phyloP scores from a whole-genome alignment of 1,140 invertebrate species.

The Pseudomyrmex sp. region DNA sequence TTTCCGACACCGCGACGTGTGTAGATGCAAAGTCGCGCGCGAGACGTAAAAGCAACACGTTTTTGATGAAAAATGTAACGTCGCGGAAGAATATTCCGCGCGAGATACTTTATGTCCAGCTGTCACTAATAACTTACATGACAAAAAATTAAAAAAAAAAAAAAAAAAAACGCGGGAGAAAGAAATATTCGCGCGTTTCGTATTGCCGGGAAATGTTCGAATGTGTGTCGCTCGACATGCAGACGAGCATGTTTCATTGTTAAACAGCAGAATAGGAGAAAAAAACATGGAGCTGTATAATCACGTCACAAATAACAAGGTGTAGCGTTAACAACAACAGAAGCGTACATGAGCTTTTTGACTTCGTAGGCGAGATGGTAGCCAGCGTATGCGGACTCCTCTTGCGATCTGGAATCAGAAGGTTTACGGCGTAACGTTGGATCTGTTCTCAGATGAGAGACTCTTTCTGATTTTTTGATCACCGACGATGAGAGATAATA shows the following conservation, averaged over 20 bases:
- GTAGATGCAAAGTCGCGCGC: not conserved
- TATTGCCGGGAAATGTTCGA: too few relatives aligned
- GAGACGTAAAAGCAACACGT: constrained; percentile 11
- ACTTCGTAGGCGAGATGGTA: constrained; percentile 99
- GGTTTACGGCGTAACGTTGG: constrained; percentile 67
- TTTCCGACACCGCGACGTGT: constrained; percentile 2
- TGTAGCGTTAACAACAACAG: constrained; percentile 84
- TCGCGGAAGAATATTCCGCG: constrained; percentile 2
- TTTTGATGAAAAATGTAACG: constrained; percentile 28
- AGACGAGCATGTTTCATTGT: constrained; percentile 20
- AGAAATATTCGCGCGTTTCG: too few relatives aligned
- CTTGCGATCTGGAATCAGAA: constrained; percentile 91
- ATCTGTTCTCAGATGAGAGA: constrained; percentile 25
- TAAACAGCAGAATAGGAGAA: constrained; percentile 10
- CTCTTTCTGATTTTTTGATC: constrained; percentile 27
- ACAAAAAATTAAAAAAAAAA: not conserved
- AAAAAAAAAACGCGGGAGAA: too few relatives aligned
- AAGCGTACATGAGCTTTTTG: constrained; percentile 99
- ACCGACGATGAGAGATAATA: constrained; percentile 2
- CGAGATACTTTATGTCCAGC: not conserved
- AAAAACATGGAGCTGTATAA: constrained; percentile 27
- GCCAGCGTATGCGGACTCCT: constrained; percentile 96
- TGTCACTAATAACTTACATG: constrained; percentile 15
- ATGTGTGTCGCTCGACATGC: too few relatives aligned
- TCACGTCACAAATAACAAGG: constrained; percentile 65